Evolutionary conservation across 1,140 invertebrate genomes (phyloP).

Genomic region (Drosophila yakuba): DNA sequence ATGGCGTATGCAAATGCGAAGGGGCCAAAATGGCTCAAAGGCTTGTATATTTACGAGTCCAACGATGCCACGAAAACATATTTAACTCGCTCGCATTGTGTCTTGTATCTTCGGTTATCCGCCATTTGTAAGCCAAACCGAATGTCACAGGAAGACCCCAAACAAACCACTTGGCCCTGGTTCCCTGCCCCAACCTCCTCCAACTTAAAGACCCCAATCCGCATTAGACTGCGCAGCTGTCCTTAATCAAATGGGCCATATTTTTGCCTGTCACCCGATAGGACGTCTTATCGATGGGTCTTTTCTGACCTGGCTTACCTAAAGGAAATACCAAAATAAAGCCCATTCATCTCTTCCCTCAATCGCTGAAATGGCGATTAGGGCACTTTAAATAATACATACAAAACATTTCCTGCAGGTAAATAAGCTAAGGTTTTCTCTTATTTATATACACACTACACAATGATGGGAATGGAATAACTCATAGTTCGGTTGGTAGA

Average conservation of each 20-base stretch:
- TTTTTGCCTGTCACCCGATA: constrained; percentile 22
- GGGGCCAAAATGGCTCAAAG: constrained; percentile 58
- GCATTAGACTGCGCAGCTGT: constrained; percentile 8
- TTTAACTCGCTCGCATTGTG: constrained; percentile 51
- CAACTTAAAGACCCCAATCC: constrained; percentile 15
- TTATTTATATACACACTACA: not conserved
- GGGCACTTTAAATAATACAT: constrained; percentile 1
- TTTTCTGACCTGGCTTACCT: constrained; percentile 11
- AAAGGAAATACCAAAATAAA: not conserved
- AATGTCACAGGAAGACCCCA: constrained; percentile 29
- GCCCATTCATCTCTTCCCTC: not conserved
- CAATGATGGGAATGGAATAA: not conserved
- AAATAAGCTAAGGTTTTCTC: not conserved
- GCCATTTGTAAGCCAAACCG: constrained; percentile 35
- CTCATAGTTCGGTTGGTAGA: too few species aligned
- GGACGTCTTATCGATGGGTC: constrained; percentile 19
- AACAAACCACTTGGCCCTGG: constrained; percentile 30
- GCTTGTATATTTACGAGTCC: constrained; percentile 66
- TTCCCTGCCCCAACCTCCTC: not conserved
- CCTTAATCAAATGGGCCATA: constrained; percentile 45
- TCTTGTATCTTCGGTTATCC: constrained; percentile 35
- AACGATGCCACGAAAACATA: constrained; percentile 57
- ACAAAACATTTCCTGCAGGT: not conserved
- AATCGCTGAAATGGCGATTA: constrained; percentile 10
- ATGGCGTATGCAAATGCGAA: constrained; percentile 74